Base-by-base conservation (phyloP, 2,888 invertebrate species). In the Pachymerium ferrugineum region DNA sequence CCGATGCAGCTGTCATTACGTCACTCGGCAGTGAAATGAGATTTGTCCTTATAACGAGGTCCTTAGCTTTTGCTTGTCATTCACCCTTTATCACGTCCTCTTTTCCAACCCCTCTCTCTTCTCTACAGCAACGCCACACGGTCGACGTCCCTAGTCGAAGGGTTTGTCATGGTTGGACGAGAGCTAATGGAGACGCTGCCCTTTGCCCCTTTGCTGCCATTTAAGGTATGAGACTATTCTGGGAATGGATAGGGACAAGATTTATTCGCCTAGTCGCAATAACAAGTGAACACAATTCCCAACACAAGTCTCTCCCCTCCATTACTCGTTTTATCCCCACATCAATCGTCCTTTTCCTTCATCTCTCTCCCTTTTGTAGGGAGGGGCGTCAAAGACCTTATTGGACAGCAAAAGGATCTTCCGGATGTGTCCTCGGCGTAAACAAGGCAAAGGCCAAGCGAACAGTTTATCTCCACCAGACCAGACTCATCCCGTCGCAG, bases 1-100 rank as follows among this genome's bases (percentile, higher is more conserved):
- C 62, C 62, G 62, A 62, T 62, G 62, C 62, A 62, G 62, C 62
- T 62, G 62, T 62, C 62, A 62, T 62, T 62, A 62, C 62, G 62
- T 62, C 62, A 62, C 25, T 62, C 62, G 62, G 14, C 25, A n/a
- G 25, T 22, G 62, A 62, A 62, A 62, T 62, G 62, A 62, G 62
- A 62, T 62, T 62, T 62, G 62, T 25, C 62, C 25, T n/a, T 62
- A 12, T 28, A 62, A 25, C 62, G 62, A 12, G 62, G 62, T 62
- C 28, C 25, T 28, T 28, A 28, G 62, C 62, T 47, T 62, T 62
- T 62, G 62, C 62, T 62, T 62, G 62, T 62, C 62, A 62, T 62
- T 62, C 62, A 62, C 62, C 62, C 62, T 62, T 62, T 62, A 62
- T 62, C 62, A 62, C 62, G 25, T 62, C 28, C 62, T 62, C 47